Percentiles rank a stretch among this genome's conserved stretches.
These are phyloP conservation scores for Acipenser transmontanus DNA, from an alignment of 2,797 vertebrate genomes.

Conservation along the genomic window DNA sequence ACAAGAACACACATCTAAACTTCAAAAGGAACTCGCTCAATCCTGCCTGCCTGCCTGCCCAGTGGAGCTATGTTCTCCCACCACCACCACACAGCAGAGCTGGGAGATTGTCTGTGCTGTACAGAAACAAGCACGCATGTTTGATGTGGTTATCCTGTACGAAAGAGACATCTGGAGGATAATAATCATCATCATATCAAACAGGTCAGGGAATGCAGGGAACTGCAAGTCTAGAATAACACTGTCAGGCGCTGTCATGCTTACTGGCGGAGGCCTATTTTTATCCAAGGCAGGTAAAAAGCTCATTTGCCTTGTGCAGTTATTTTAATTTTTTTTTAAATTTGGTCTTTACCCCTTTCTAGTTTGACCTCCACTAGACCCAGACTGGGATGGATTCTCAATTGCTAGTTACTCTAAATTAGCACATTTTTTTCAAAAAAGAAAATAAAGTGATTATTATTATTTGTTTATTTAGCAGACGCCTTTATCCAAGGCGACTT, in stretches of 20 bases:
- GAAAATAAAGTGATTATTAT: background rate
- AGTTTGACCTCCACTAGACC: background rate
- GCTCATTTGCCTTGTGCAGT: background rate
- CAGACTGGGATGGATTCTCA: background rate
- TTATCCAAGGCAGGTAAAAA: conserved; percentile 7
- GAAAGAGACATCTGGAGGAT: conserved; percentile 29
- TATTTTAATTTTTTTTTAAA: too few relatives aligned
- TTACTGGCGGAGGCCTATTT: background rate
- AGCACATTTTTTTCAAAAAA: background rate
- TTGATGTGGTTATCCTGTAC: background rate
- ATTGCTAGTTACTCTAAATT: background rate
- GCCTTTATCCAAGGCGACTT: too few relatives aligned
- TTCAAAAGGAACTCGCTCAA: too few relatives aligned
- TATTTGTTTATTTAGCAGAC: too few relatives aligned
- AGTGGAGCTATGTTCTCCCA: too few relatives aligned
- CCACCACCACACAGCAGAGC: background rate
- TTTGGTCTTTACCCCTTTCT: background rate
- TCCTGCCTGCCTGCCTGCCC: too few relatives aligned
- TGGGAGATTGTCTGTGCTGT: background rate
- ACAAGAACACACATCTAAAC: too few relatives aligned
- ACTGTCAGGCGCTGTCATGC: conserved; percentile 31
- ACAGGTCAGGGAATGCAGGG: conserved; percentile 34
- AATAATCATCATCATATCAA: conserved; percentile 45
- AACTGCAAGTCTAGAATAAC: conserved; percentile 29
- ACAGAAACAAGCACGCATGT: background rate